phyloP scores from a whole-genome alignment of 1,140 invertebrate genomes.

The Pogonognathellus flavescens region DNA sequence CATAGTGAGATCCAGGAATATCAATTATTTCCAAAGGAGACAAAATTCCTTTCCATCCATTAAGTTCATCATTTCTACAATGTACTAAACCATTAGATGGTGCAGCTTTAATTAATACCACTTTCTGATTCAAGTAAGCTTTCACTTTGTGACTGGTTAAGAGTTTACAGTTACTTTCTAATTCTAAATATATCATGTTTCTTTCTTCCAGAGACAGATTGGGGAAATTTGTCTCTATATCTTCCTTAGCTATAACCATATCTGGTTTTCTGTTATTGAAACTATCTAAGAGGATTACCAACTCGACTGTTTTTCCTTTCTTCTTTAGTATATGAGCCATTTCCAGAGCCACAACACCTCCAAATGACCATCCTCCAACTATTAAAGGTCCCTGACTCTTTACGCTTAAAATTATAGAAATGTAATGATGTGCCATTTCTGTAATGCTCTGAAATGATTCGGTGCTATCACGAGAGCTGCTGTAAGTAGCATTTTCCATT shows the following conservation, averaged over 20 bases:
- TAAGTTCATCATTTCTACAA: not conserved
- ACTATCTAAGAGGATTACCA: constrained; percentile 3
- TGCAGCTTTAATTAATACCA: not conserved
- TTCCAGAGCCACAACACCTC: constrained; percentile 51
- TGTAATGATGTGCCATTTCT: constrained; percentile 24
- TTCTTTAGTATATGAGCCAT: not conserved
- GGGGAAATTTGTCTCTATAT: constrained; percentile 2
- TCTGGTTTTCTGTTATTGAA: not conserved
- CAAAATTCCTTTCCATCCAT: constrained; percentile 3
- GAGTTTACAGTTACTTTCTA: constrained; percentile 19
- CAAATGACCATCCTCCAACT: constrained; percentile 49
- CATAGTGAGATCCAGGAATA: constrained; percentile 13
- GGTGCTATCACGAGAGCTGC: no score
- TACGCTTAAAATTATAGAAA: not conserved
- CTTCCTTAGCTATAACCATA: not conserved
- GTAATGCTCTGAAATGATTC: not conserved
- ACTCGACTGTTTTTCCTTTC: not conserved
- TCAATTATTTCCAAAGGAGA: not conserved
- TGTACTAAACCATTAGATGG: not conserved
- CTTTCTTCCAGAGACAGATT: not conserved
- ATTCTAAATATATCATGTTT: constrained; percentile 8
- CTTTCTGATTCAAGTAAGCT: not conserved
- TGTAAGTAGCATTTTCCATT: not conserved
- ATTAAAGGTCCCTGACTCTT: not conserved
- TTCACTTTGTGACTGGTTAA: not conserved